Base-by-base conservation (phyloP, 2,888 invertebrate species). In the Tolmerus cingulatus region DNA sequence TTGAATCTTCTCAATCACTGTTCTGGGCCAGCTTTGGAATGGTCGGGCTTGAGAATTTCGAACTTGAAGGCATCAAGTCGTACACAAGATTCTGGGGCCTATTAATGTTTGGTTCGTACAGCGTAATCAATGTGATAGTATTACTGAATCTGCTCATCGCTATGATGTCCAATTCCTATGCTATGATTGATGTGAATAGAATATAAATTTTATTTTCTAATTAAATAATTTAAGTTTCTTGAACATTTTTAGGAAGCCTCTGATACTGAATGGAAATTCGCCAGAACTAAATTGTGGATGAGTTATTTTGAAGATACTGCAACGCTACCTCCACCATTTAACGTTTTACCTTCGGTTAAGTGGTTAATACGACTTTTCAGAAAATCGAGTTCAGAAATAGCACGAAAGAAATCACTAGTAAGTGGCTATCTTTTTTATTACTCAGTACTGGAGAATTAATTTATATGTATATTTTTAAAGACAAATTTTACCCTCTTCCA, bases 131-230 rank as follows among this genome's bases (percentile, higher is more conserved):
- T 91, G 96, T 98, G 89, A 97, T 98, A 91, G 98, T 98, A 16
- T 93, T 98, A 66, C 93, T 98, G 90, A 98, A 98, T 92, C 95
- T 98, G 88, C 96, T 98, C 89, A 98, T 98, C 91, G 98, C 98
- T 90, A 99, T 98, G 98, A 98, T 98, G 98, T 98, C 97, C 90
- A 98, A 98, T 93, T 98, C 98, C 1, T 98, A 97, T 91, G 96
- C 98, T 79, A 95, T 96, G 93, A 98, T 98, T 91, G 96, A 96
- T 91, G 98, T 98, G 93, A 95, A 66, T 86, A 8, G 8, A 46
- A 51, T 76, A 34, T 30, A 1, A 23, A 7, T 51, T 46, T 1
- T 12, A n/a, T 76, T 46, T 1, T 5, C 23, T 16, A 23, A 23
- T 27, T 30, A 9, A 46, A 12, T 14, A 2, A 43, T 1, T 1